Conservation (phyloP, 2,113 vertebrate genomes). For the Recurvirostra avosetta region DNA sequence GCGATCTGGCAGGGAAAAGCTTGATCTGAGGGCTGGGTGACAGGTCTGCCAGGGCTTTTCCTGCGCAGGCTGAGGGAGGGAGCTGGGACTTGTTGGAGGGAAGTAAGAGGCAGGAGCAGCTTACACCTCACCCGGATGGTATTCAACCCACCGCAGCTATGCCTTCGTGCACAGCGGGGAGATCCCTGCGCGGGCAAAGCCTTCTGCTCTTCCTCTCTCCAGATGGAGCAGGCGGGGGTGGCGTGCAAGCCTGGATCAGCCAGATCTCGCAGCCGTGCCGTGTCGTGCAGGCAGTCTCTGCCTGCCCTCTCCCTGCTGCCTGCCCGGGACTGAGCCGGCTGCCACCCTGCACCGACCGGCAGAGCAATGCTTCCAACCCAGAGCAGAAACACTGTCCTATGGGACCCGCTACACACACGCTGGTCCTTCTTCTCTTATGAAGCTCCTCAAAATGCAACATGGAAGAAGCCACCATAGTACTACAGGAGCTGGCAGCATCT, state of each 20-base stretch:
- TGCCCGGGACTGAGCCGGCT: fast-evolving
- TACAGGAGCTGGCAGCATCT: background rate
- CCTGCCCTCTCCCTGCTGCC: background rate
- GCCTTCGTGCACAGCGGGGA: background rate
- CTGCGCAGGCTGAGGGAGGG: background rate
- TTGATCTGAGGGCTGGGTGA: background rate
- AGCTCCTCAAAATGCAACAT: background rate
- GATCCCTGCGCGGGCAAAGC: background rate
- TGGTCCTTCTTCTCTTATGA: background rate
- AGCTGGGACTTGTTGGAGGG: background rate
- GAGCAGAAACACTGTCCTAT: background rate
- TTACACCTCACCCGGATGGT: background rate
- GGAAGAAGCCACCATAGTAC: background rate
- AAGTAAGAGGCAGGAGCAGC: background rate
- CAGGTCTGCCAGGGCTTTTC: background rate
- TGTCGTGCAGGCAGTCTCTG: background rate
- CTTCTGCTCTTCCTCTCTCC: background rate
- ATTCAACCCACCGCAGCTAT: background rate
- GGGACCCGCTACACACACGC: fast-evolving
- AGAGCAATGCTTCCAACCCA: background rate
- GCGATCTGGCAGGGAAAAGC: background rate
- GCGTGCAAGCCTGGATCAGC: background rate
- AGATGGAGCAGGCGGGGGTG: background rate
- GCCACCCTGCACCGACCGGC: background rate
- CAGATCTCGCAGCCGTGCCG: background rate